phyloP scores from a whole-genome alignment of 2,797 vertebrate genomes.

The Telmatherina bonti region DNA sequence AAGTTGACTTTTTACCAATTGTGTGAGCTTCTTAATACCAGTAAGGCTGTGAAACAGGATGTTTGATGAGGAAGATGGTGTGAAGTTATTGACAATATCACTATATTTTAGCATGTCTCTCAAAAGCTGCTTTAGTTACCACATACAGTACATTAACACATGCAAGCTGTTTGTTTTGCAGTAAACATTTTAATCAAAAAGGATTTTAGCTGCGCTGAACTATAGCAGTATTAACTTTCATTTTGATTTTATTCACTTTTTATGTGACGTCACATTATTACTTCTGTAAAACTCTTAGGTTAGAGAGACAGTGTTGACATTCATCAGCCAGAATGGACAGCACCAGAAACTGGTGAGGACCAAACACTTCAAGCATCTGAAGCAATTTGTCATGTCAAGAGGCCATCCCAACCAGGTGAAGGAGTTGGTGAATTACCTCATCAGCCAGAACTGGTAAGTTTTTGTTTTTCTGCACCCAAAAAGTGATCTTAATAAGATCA shows the following conservation, averaged over 20 bases:
- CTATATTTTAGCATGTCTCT: not conserved
- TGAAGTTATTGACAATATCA: not conserved
- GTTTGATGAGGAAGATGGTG: not conserved
- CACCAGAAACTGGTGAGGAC: constrained; percentile 85
- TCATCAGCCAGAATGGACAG: constrained; percentile 81
- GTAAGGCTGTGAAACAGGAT: constrained; percentile 21
- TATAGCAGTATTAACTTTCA: not conserved
- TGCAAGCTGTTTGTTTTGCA: not conserved
- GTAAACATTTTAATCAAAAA: not conserved
- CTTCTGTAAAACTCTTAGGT: constrained; percentile 77
- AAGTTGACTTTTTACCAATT: not conserved
- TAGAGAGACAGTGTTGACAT: constrained; percentile 84
- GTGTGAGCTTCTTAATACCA: not conserved
- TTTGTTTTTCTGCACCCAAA: no score
- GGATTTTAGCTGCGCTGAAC: not conserved
- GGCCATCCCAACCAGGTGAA: constrained; percentile 74
- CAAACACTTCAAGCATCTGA: constrained; percentile 86
- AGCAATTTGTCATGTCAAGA: constrained; percentile 78
- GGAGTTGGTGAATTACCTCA: constrained; percentile 85
- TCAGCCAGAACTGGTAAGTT: constrained; percentile 84
- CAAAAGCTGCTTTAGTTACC: not conserved
- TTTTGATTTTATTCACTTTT: not conserved
- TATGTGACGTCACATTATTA: not conserved
- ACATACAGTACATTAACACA: not conserved
- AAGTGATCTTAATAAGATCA: no score